These are phyloP conservation scores for Neocrepidodera transversa DNA, from an alignment of 2,888 invertebrate species.

Conservation along the genomic window DNA sequence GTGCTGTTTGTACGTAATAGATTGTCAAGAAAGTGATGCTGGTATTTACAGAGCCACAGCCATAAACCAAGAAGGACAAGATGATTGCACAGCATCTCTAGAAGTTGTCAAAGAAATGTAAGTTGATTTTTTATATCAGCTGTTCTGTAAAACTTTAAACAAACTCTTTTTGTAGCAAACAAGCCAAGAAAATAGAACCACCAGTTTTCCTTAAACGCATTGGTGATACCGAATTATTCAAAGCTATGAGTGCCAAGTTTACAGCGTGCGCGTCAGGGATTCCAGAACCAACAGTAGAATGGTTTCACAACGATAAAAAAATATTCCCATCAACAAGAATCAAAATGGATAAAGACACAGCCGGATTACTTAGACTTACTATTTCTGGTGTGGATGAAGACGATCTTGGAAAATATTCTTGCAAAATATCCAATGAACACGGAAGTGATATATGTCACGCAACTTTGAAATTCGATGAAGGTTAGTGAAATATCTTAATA, in stretches of 20 bases:
- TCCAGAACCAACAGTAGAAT: slow-evolving; percentile 88
- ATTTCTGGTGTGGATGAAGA: slow-evolving; percentile 78
- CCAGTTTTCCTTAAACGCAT: slow-evolving; percentile 89
- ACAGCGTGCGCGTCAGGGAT: slow-evolving; percentile 90
- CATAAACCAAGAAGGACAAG: slow-evolving; percentile 80
- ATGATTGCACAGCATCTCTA: slow-evolving; percentile 74
- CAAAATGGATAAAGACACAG: slow-evolving; percentile 81
- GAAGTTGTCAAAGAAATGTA: slow-evolving; percentile 85
- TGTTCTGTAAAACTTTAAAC: too few species aligned
- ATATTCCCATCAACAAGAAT: slow-evolving; percentile 84
- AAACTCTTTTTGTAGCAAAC: slow-evolving; percentile 64
- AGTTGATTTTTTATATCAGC: slow-evolving; percentile 59
- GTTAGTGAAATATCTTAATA: slow-evolving; percentile 24
- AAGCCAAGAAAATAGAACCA: slow-evolving; percentile 78
- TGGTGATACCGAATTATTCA: slow-evolving; percentile 85
- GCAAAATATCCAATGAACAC: slow-evolving; percentile 83
- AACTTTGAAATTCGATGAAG: slow-evolving; percentile 74
- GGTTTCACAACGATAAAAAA: slow-evolving; percentile 82
- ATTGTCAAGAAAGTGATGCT: slow-evolving; percentile 72
- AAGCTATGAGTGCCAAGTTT: slow-evolving; percentile 89
- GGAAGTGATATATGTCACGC: slow-evolving; percentile 85
- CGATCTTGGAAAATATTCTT: slow-evolving; percentile 86
- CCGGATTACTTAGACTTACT: slow-evolving; percentile 81
- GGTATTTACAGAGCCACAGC: slow-evolving; percentile 82
- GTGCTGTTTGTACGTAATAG: slow-evolving; percentile 76